These are phyloP conservation scores for Microctonus brassicae DNA, from an alignment of 2,888 invertebrate genomes.

Conservation along the genomic window DNA sequence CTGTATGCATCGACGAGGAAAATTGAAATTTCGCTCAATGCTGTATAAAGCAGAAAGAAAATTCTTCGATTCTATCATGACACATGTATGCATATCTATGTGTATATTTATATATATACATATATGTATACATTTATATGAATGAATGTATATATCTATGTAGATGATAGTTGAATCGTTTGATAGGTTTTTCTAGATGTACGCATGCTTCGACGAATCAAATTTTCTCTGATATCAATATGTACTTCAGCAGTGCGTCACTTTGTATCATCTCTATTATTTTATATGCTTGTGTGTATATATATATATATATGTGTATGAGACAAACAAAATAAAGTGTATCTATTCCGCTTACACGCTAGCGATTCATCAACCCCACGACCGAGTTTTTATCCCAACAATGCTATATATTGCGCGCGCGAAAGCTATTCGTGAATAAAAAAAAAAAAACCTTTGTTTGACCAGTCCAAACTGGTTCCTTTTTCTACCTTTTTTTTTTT, in stretches of 20 bases:
- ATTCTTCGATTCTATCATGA: slow-evolving; percentile 3
- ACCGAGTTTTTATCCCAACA: not conserved
- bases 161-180: not conserved
- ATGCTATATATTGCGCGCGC: not conserved
- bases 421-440: not conserved
- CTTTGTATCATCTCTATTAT: no score
- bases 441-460: not conserved
- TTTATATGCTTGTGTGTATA: not conserved
- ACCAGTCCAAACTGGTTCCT: not conserved
- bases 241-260: not conserved
- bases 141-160: not conserved
- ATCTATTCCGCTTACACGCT: slow-evolving; percentile 15
- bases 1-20: slow-evolving; percentile 21
- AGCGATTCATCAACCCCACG: slow-evolving; percentile 22
- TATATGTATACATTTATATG: not conserved
- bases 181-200: not conserved
- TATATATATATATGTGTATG: not conserved
- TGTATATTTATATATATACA: not conserved
- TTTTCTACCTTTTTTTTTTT: not conserved
- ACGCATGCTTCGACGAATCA: not conserved
- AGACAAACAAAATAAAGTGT: not conserved
- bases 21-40: slow-evolving; percentile 22
- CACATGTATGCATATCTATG: no score
- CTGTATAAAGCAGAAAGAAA: slow-evolving; percentile 1
- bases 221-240: not conserved